Evolutionary conservation across 2,113 vertebrate genomes (phyloP).

Genomic region (Hiodon alosoides): DNA sequence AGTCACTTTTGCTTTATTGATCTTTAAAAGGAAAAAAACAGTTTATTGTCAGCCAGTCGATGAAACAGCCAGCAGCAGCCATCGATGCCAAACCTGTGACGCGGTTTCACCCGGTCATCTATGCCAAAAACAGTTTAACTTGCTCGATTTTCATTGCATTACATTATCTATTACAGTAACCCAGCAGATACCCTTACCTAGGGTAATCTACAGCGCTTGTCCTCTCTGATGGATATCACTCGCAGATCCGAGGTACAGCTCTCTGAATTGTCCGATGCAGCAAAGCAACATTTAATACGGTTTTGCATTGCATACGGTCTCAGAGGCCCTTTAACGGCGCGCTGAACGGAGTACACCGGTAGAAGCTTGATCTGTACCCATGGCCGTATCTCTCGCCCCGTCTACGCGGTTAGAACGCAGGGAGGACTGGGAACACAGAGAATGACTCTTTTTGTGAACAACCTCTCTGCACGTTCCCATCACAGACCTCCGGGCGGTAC

Average conservation of each 20-base stretch:
- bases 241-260: background rate
- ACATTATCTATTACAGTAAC: background rate
- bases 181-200: background rate
- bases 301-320: no score
- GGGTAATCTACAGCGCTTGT: background rate
- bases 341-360: no score
- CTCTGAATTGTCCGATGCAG: no score
- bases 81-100: background rate
- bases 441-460: no score
- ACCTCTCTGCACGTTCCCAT: no score
- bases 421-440: no score
- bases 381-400: no score
- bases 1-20: constrained; percentile 4
- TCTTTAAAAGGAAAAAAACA: constrained; percentile 3
- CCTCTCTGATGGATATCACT: background rate
- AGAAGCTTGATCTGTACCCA: no score
- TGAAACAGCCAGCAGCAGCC: background rate
- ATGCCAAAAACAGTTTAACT: background rate
- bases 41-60: background rate
- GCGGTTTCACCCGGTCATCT: background rate
- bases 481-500: no score
- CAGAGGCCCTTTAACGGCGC: no score
- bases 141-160: background rate
- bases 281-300: no score
- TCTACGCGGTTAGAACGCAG: no score